Evolutionary conservation across 1,140 invertebrate species (phyloP), one percentile per base, ranked within the genome.

Genomic region (Lordiphosa collinella): DNA sequence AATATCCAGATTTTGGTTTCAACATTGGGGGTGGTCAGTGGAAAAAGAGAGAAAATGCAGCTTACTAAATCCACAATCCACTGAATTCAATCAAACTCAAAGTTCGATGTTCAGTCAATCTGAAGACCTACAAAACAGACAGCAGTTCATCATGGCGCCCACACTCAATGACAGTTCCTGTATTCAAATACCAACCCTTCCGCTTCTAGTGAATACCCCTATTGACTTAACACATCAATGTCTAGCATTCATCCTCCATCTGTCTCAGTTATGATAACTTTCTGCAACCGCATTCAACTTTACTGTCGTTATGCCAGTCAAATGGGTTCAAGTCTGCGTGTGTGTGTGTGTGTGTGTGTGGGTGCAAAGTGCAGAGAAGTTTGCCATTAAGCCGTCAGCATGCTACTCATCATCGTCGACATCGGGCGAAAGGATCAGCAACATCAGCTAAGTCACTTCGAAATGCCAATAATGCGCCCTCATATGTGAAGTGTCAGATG

Each of bases 401-500:
- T 29, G 46, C 38, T 55, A 29, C 56, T 53, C 36, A 43, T 63
- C 53, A 35, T 25, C 58, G 56, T 55, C 50, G 41, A 54, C 66
- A 75, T 59, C 25, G 56, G 41, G 52, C 52, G 9, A 43, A 63
- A 56, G 75, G 75, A 79, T 79, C 75, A 79, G 70, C 70, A 63
- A 56, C 58, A 66, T 79, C 68, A 79, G 64, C 74, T 60, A 65
- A 69, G 69, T 71, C 76, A 71, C 53, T 71, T 70, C 58, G 52
- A 52, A 41, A 58, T 58, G 63, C 58, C 63, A 64, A 63, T 66
- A 66, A 66, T 64, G 48, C 48, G 48, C 47, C 43, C 71, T 68
- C 67, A 72, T 70, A 51, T 80, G 66, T 63, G 62, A 80, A 84
- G 76, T 80, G 76, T 80, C 76, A 80, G 76, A 84, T 84, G 78